Evolutionary conservation across 2,888 invertebrate genomes (phyloP), one percentile per base, ranked within the genome.

Genomic region (Drosophila heteroneura): DNA sequence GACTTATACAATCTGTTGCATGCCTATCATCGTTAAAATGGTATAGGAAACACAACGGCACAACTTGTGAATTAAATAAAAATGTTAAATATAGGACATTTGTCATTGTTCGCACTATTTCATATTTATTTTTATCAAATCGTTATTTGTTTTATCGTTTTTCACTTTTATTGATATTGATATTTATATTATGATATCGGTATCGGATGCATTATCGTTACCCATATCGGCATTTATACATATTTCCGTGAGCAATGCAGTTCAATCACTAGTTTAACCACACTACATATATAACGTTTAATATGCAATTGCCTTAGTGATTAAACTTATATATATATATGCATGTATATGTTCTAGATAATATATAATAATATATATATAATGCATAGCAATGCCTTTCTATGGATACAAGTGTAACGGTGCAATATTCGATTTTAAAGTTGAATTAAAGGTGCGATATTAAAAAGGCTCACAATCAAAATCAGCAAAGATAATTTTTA

Each of bases 81-180:
- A 68, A 39, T 57, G 54, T 79, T 92, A 92, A 92, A 92, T 92
- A 92, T 92, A 92, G 92, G 92, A 92, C 92, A 92, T 83, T 68
- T 77, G 70, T 54, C 73, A 65, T 57, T 65, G 22, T 49, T 62
- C 54, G 28, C 28, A 47, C 33, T 71, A 47, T 41, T 44, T 54
- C 4, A 14, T 56, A 37, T 61, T 44, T 5, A 32, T 63, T 35
- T 16, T 30, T 4, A 12, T 62, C 33, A 44, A 26, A 47, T 28
- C 39, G n/a, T 26, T 64, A 47, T 47, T 9, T 32, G 9, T 14
- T 62, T 63, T 56, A 47, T 47, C 1, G 1, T 47, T 2, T 49
- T 37, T 33, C 51, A 30, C 28, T 30, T 37, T 56, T n/a, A 28
- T 51, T 30, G 28, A 14, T 52, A 52, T 47, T 52, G 30, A n/a